A percentile compares a stretch with the other conserved stretches of the same genome.
phyloP scores from a whole-genome alignment of 2,113 vertebrate genomes.

The Toxostoma redivivum region DNA sequence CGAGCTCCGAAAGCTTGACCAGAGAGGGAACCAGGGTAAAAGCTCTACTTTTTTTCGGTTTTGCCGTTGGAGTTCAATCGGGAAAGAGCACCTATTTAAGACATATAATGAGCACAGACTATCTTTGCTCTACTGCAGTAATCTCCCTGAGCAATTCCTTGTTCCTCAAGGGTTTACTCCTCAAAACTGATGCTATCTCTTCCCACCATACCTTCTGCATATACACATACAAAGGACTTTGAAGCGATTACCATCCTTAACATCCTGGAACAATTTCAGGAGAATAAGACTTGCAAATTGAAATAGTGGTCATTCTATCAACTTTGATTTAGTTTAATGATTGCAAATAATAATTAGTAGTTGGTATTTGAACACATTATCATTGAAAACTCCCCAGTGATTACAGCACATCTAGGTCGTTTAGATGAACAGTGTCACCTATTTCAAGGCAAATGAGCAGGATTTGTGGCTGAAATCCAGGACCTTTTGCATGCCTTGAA shows the following conservation, averaged over 20 bases:
- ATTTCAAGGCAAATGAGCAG: conserved; percentile 15
- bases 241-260: background rate
- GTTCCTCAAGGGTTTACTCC: background rate
- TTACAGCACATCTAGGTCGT: background rate
- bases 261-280: background rate
- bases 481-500: background rate
- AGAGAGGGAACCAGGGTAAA: background rate
- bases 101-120: background rate
- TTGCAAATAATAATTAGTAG: conserved; percentile 19
- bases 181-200: background rate
- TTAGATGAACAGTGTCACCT: background rate
- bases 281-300: background rate
- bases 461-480: background rate
- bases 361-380: background rate
- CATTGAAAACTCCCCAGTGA: background rate
- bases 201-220: background rate
- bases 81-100: background rate
- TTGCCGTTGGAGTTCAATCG: background rate
- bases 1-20: background rate
- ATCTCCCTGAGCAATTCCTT: background rate
- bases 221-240: background rate
- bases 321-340: conserved; percentile 4
- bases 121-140: background rate
- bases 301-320: background rate
- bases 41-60: background rate